phyloP scores from a whole-genome alignment of 2,797 vertebrate species.

The Labroides dimidiatus region DNA sequence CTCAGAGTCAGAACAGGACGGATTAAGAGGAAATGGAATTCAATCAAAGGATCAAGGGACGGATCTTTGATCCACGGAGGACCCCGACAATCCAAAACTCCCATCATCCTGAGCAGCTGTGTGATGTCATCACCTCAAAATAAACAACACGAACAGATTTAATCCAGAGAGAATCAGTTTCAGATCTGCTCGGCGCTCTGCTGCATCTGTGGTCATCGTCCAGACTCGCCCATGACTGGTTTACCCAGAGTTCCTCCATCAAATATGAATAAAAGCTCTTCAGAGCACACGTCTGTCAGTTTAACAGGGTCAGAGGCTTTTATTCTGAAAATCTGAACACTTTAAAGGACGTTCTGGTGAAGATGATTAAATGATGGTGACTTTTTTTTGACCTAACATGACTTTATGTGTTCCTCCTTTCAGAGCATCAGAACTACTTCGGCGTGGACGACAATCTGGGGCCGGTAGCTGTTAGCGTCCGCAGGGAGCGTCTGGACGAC shows the following conservation, averaged over 20 bases:
- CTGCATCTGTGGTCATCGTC: conserved; percentile 33
- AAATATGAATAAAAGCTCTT: background rate
- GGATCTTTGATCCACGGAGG: too few species aligned
- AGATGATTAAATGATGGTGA: too few species aligned
- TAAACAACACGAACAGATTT: conserved; percentile 27
- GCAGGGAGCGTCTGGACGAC: conserved; percentile 94
- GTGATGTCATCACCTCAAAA: too few species aligned
- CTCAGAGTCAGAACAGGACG: too few species aligned
- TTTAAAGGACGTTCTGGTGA: too few species aligned
- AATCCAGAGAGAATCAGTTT: conserved; percentile 53
- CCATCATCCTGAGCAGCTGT: too few species aligned
- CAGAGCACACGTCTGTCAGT: background rate
- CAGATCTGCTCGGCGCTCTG: conserved; percentile 20
- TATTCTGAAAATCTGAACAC: too few species aligned
- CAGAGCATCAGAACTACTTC: conserved; percentile 99
- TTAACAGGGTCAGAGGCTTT: too few species aligned
- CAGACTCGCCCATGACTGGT: conserved; percentile 3
- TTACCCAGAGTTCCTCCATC: background rate
- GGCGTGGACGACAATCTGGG: conserved; percentile 96
- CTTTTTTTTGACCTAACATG: too few species aligned
- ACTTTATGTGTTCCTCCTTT: background rate
- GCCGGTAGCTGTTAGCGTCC: conserved; percentile 94
- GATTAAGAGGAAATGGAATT: too few species aligned
- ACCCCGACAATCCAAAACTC: too few species aligned
- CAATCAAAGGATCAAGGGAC: too few species aligned